Percentiles rank a stretch among this genome's conserved stretches.
Conservation (phyloP, 2,888 invertebrate species). For the Drosophila mercatorum region DNA sequence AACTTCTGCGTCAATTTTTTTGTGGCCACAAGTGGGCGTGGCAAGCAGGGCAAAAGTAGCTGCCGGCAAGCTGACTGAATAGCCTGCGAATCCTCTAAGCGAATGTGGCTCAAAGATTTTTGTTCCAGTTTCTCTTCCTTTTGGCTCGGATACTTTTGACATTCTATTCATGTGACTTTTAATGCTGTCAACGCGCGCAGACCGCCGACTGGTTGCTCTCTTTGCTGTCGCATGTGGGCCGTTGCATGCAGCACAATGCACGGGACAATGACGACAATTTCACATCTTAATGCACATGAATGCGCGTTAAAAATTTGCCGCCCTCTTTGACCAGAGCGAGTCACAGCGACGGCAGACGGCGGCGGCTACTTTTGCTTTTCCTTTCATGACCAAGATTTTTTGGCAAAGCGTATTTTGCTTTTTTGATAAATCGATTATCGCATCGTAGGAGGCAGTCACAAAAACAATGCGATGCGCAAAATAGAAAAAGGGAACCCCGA, state of each 20-base stretch:
- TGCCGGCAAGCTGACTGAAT: slow-evolving; percentile 22
- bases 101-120: slow-evolving; percentile 16
- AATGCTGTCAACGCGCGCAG: slow-evolving; percentile 70
- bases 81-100: slow-evolving; percentile 9
- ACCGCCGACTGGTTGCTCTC: slow-evolving; percentile 64
- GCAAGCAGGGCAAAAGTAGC: slow-evolving; percentile 50
- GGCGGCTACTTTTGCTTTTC: slow-evolving; percentile 44
- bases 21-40: slow-evolving; percentile 63
- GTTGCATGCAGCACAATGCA: slow-evolving; percentile 54
- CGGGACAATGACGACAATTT: slow-evolving; percentile 80
- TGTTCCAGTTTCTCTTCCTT: not conserved
- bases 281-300: slow-evolving; percentile 81
- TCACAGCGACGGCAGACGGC: slow-evolving; percentile 13
- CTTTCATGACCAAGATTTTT: slow-evolving; percentile 39
- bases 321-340: slow-evolving; percentile 52
- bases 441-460: slow-evolving; percentile 72
- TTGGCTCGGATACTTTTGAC: not conserved
- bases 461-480: slow-evolving; percentile 61
- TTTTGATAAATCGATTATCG: slow-evolving; percentile 82
- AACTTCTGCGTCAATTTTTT: not conserved
- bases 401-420: slow-evolving; percentile 68
- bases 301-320: slow-evolving; percentile 67
- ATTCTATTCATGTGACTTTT: slow-evolving; percentile 53
- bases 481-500: slow-evolving; percentile 29
- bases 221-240: slow-evolving; percentile 63